Evolutionary conservation across 2,113 vertebrate genomes (phyloP).

Genomic region (Alligator sinensis): DNA sequence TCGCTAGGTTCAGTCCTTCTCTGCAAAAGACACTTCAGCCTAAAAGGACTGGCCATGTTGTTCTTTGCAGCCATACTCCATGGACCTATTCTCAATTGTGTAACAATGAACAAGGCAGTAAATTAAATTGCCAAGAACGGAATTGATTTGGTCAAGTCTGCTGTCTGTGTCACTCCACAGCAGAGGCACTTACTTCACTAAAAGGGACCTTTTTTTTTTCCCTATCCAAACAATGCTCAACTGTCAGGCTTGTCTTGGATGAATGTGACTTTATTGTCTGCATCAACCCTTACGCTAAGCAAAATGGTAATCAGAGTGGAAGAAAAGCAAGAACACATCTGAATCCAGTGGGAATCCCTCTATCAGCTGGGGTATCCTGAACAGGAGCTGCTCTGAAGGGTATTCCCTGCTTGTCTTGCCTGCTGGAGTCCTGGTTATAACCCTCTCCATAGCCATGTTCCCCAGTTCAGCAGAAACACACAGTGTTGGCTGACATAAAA

Average conservation of each 20-base stretch:
- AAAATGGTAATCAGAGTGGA: accelerated
- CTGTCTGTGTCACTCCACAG: constrained; percentile 4
- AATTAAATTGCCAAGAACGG: constrained; percentile 44
- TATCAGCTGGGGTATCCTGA: neutral
- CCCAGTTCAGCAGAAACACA: constrained; percentile 2
- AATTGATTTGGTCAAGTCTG: constrained; percentile 19
- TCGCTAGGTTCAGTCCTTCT: neutral
- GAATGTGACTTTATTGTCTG: constrained; percentile 22
- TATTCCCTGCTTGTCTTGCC: neutral
- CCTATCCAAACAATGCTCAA: constrained; percentile 9
- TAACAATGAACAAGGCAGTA: constrained; percentile 18
- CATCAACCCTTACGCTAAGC: neutral
- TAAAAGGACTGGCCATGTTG: neutral
- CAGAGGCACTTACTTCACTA: neutral
- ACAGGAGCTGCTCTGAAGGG: constrained; percentile 21
- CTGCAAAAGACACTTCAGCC: neutral
- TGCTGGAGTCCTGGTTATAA: neutral
- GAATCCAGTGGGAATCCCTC: neutral
- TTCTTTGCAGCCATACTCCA: neutral
- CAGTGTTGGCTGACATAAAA: constrained; percentile 39
- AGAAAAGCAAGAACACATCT: neutral
- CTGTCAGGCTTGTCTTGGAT: neutral
- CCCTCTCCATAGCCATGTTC: constrained; percentile 28
- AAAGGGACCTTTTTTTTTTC: neutral
- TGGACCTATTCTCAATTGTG: constrained; percentile 38